Conservation (phyloP, 2,888 invertebrate genomes). For the Eucera pruinosa region DNA sequence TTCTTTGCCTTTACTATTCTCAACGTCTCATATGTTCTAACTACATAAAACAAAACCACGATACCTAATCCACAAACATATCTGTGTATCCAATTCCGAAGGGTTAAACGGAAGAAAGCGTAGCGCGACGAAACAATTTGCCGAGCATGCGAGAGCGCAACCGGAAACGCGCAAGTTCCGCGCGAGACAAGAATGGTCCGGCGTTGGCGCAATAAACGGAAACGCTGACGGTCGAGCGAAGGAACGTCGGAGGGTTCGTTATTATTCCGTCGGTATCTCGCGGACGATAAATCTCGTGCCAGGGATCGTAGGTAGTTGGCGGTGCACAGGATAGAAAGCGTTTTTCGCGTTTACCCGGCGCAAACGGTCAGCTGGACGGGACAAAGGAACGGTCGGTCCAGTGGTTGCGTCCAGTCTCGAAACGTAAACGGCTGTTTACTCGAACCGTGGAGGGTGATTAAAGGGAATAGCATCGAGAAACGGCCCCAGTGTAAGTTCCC, state of each 20-base stretch:
- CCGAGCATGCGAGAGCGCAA: background rate
- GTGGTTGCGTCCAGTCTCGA: constrained; percentile 25
- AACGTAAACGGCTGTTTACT: constrained; percentile 53
- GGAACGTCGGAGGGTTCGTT: constrained; percentile 13
- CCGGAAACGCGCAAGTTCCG: constrained; percentile 18
- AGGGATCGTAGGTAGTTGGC: constrained; percentile 7
- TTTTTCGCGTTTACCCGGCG: constrained; percentile 43
- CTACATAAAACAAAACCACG: background rate
- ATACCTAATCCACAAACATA: background rate
- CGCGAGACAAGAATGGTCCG: background rate
- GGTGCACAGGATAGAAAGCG: constrained; percentile 43
- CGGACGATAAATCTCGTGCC: constrained; percentile 50
- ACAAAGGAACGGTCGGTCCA: constrained; percentile 28
- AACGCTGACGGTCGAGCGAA: constrained; percentile 36
- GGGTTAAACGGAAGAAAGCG: constrained; percentile 4
- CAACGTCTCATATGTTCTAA: no score
- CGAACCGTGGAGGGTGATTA: constrained; percentile 54
- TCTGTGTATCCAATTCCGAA: background rate
- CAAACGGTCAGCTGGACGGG: constrained; percentile 42
- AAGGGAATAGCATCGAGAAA: constrained; percentile 59
- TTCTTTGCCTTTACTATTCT: no score
- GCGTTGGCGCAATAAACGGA: constrained; percentile 31
- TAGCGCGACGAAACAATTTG: constrained; percentile 21
- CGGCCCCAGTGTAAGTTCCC: constrained; percentile 51
- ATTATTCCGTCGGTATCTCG: constrained; percentile 47